Conservation (phyloP, 2,888 invertebrate genomes). For the Andrena dorsata region DNA sequence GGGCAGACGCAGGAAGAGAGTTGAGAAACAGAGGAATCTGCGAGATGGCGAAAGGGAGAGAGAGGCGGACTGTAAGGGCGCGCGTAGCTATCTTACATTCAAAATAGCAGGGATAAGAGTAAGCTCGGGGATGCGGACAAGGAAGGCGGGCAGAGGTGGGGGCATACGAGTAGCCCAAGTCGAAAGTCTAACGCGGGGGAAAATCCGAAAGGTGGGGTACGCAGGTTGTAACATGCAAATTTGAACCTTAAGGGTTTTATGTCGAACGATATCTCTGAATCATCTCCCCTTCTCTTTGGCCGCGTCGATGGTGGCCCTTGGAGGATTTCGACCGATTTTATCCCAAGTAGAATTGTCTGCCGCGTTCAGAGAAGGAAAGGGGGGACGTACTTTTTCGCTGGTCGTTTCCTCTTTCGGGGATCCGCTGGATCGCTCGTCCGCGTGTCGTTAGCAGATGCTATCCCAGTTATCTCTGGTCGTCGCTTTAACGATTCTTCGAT, state of each 20-base stretch:
- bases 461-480: conserved; percentile 37
- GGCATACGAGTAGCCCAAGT: conserved; percentile 57
- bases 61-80: not conserved
- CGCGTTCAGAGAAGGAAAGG: conserved; percentile 62
- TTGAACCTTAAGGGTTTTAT: conserved; percentile 85
- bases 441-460: conserved; percentile 47
- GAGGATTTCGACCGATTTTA: conserved; percentile 81
- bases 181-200: conserved; percentile 69
- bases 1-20: conserved; percentile 14
- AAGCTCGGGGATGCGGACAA: conserved; percentile 69
- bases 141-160: conserved; percentile 44
- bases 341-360: conserved; percentile 79
- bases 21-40: not conserved
- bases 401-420: conserved; percentile 46
- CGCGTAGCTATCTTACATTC: conserved; percentile 79
- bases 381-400: conserved; percentile 44
- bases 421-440: conserved; percentile 33
- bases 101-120: conserved; percentile 81
- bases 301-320: conserved; percentile 71
- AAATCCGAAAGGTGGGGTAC: conserved; percentile 72
- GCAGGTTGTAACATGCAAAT: conserved; percentile 84
- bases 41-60: not conserved
- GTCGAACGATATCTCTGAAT: conserved; percentile 84
- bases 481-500: conserved; percentile 31
- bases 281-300: conserved; percentile 77